Conservation (phyloP, 2,113 vertebrate genomes). For the Perca schrenkii region DNA sequence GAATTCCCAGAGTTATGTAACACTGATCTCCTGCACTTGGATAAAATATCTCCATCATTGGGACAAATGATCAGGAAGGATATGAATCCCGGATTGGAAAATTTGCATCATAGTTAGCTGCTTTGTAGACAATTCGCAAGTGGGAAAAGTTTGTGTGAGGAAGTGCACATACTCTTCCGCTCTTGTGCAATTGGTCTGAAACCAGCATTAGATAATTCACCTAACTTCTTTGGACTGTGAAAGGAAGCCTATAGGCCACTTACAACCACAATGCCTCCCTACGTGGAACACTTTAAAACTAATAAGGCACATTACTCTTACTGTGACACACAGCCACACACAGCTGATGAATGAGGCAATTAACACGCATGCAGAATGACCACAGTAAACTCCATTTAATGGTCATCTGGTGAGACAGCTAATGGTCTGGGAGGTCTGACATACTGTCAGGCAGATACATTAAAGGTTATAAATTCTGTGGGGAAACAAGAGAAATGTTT, state of each 20-base stretch:
- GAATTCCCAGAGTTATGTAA: no score
- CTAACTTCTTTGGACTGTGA: background rate
- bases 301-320: constrained; percentile 2
- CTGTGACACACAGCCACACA: constrained; percentile 6
- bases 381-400: background rate
- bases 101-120: background rate
- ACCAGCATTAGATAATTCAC: background rate
- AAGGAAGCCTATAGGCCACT: background rate
- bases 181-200: background rate
- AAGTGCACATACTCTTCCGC: background rate
- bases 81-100: background rate
- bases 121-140: background rate
- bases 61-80: background rate
- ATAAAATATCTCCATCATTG: background rate
- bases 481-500: background rate
- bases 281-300: background rate
- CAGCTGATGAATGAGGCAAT: constrained; percentile 39
- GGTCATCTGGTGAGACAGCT: background rate
- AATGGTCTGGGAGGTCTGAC: background rate
- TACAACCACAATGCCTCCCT: background rate
- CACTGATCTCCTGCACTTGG: background rate
- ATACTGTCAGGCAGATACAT: background rate
- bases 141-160: background rate
- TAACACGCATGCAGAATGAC: constrained; percentile 14
- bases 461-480: background rate